These are phyloP conservation scores for Hydropotes inermis DNA, from an alignment of 2,113 vertebrate genomes.

Conservation along the genomic window DNA sequence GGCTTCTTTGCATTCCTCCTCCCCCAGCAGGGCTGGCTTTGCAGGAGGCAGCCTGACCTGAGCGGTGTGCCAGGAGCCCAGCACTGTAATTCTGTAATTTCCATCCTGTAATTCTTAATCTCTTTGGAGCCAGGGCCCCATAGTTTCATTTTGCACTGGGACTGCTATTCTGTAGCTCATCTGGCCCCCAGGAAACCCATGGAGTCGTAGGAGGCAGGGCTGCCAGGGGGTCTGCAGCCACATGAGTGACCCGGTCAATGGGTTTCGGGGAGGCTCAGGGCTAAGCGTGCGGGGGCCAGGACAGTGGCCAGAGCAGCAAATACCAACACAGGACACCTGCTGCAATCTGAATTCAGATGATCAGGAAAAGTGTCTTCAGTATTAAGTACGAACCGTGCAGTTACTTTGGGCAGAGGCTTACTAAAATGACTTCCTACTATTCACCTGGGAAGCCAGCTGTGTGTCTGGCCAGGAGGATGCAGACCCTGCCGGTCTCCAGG, in stretches of 20 bases:
- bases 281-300: fast-evolving
- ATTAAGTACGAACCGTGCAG: neutral
- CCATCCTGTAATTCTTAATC: too few relatives aligned
- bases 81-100: neutral
- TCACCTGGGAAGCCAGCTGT: neutral
- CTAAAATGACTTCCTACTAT: neutral
- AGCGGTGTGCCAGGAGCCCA: too few relatives aligned
- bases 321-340: neutral
- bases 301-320: neutral
- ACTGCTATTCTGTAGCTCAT: neutral
- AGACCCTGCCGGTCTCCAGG: neutral
- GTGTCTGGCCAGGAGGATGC: neutral
- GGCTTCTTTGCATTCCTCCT: neutral
- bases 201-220: neutral
- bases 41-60: neutral
- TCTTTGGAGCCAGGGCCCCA: neutral
- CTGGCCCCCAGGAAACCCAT: neutral
- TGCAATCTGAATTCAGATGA: neutral
- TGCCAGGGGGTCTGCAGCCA: neutral
- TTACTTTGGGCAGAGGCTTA: neutral
- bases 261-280: neutral
- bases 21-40: neutral
- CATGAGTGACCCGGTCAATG: neutral
- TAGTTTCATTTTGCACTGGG: neutral
- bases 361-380: neutral